Evolutionary conservation across 2,113 vertebrate genomes (phyloP), one percentile per base, ranked within the genome.

Genomic region (Macrotus californicus): DNA sequence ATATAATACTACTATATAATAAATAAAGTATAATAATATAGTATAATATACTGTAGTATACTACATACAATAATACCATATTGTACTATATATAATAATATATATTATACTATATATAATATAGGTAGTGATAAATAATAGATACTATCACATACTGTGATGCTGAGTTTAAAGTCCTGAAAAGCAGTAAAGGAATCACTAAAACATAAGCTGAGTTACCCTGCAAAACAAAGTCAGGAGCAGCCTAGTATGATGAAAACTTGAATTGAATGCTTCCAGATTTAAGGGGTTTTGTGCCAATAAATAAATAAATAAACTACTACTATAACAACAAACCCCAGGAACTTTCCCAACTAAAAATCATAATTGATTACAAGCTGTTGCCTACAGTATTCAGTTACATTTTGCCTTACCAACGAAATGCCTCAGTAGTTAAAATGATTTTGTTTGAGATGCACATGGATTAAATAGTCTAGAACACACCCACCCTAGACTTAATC

Each of bases 391-490:
- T 75, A 91, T 96, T 96, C 90, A 94, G 95, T 96, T 97, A 95
- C 94, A 77, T 94, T 97, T 97, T 97, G 97, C 94, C 97, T 97
- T 98, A 96, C 86, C 86, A 96, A 97, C 96, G 97, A 97, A 98
- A 97, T 96, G 95, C 73, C 87, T 97, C 97, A 77, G 97, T 94
- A 96, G 96, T 97, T 98, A 96, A 94, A 97, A 96, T 94, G 73
- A 98, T 97, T 98, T 97, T 89, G 93, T 90, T 96, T 98, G 97
- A 98, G 87, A 97, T 97, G 96, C 93, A 83, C 95, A 41, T 92
- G 95, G 97, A 98, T 98, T 98, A 98, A 98, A 97, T 94, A 97
- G 95, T 87, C 97, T 97, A 97, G 96, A 98, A 97, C 82, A 75
- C 95, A 97, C 89, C 94, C 93, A 98, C 95, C 93, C 93, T 95